Conservation (phyloP, 2,113 vertebrate genomes). For the Epinephelus moara region DNA sequence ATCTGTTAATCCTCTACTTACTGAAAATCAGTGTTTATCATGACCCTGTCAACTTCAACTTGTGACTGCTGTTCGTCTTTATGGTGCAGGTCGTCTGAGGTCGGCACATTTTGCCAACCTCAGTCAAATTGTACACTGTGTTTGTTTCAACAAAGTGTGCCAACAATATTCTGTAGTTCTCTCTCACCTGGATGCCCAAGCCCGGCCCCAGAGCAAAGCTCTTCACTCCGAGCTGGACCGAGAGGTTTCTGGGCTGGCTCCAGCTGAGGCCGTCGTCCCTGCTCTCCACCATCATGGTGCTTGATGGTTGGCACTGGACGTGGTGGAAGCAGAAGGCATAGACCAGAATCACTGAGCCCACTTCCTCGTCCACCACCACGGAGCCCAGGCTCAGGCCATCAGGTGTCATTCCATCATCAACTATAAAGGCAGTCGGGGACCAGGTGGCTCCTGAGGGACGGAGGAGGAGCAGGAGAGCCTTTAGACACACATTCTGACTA, state of each 20-base stretch:
- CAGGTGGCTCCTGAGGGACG: constrained; percentile 87
- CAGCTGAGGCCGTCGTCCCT: constrained; percentile 90
- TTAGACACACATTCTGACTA: background rate
- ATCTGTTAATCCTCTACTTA: background rate
- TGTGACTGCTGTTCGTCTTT: constrained; percentile 5
- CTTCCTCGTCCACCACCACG: constrained; percentile 86
- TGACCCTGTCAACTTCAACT: background rate
- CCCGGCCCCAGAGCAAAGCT: constrained; percentile 89
- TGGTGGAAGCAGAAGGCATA: constrained; percentile 88
- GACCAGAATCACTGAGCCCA: constrained; percentile 84
- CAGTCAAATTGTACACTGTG: no score
- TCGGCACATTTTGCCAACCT: no score
- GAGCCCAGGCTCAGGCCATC: constrained; percentile 90
- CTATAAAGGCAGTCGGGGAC: constrained; percentile 89
- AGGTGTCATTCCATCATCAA: constrained; percentile 81
- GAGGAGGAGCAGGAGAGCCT: background rate
- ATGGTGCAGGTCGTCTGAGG: no score
- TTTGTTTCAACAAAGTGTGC: no score
- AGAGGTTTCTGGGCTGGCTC: constrained; percentile 89
- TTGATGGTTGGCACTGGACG: constrained; percentile 81
- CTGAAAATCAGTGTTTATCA: background rate
- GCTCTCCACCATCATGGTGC: constrained; percentile 90
- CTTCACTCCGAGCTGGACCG: constrained; percentile 84
- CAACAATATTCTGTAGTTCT: background rate
- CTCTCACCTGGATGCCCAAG: constrained; percentile 90